phyloP scores from a whole-genome alignment of 2,113 vertebrate genomes.

The mouse (Mus musculus) region GRCm39 chr12:45184501-45185000 shows the following conservation, averaged over 20 bases:
- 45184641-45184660: background rate
- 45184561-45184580: slow-evolving; percentile 18
- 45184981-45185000: background rate
- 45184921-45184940: background rate
- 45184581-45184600: background rate
- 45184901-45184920: too few relatives aligned
- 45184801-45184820: background rate
- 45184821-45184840: too few relatives aligned
- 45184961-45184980: background rate
- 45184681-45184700: background rate
- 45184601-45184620: background rate
- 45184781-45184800: background rate
- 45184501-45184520: slow-evolving; percentile 69
- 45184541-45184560: background rate
- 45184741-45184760: background rate
- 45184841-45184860: background rate
- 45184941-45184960: background rate
- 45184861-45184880: background rate
- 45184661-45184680: background rate
- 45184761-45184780: background rate
- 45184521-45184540: slow-evolving; percentile 3
- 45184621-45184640: background rate
- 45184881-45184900: background rate
- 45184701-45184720: background rate
- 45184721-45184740: background rate